phyloP scores from a whole-genome alignment of 2,888 invertebrate genomes.

The Salpingus planirostris region DNA sequence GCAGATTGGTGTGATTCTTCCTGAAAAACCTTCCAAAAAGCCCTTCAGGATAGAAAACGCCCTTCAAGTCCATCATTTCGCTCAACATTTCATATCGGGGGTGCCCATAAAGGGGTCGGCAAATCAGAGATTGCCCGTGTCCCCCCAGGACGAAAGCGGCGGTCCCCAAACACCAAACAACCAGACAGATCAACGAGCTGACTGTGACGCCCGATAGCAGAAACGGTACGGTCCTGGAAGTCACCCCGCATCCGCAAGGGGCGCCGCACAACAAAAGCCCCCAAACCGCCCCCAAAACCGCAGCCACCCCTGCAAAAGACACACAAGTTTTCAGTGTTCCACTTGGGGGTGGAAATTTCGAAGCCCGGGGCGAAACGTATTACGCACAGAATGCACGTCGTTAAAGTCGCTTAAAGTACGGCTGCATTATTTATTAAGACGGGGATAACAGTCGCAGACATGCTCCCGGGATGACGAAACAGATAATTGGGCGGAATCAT shows the following conservation, averaged over 20 bases:
- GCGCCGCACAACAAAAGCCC: conserved; percentile 44
- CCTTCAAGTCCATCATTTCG: conserved; percentile 53
- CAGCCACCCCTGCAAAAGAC: conserved; percentile 40
- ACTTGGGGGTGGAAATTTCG: conserved; percentile 17
- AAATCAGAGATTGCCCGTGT: conserved; percentile 61
- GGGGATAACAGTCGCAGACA: too few species aligned
- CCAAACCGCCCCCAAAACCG: conserved; percentile 44
- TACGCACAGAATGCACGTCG: conserved; percentile 18
- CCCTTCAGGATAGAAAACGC: conserved; percentile 53
- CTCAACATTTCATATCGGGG: conserved; percentile 57
- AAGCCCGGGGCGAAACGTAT: conserved; percentile 21
- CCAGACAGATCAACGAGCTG: conserved; percentile 50
- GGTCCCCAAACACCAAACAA: conserved; percentile 52
- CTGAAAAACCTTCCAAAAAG: too few species aligned
- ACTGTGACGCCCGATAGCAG: conserved; percentile 45
- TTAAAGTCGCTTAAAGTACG: not conserved
- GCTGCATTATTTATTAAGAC: not conserved
- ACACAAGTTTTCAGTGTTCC: conserved; percentile 4
- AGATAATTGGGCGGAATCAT: too few species aligned
- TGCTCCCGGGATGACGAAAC: too few species aligned
- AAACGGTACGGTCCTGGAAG: conserved; percentile 34
- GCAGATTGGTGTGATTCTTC: too few species aligned
- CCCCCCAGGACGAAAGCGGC: conserved; percentile 52
- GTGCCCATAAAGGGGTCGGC: conserved; percentile 61
- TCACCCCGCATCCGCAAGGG: conserved; percentile 38